phyloP scores from a whole-genome alignment of 2,797 vertebrate genomes.

The Myiotriccus ornatus region DNA sequence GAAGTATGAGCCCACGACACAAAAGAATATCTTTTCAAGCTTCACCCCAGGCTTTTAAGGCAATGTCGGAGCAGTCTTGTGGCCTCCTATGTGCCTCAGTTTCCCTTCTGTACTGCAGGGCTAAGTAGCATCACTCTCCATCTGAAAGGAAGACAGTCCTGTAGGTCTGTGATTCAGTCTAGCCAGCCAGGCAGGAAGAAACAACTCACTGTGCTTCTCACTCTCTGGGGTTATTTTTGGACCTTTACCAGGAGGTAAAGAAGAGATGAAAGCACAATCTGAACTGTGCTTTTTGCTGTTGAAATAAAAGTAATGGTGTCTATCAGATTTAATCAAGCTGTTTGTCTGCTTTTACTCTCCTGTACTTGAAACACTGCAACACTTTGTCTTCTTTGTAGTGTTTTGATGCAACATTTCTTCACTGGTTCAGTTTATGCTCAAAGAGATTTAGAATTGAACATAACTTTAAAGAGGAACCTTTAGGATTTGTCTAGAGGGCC shows the following conservation, averaged over 20 bases:
- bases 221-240: constrained; percentile 26
- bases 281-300: constrained; percentile 13
- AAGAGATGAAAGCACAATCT: constrained; percentile 29
- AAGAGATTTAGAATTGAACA: constrained; percentile 35
- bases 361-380: not conserved
- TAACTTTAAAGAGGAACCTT: constrained; percentile 29
- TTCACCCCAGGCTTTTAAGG: not conserved
- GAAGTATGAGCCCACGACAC: not conserved
- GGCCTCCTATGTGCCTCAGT: not conserved
- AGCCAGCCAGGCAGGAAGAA: not conserved
- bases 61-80: not conserved
- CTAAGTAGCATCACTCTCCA: not conserved
- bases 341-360: constrained; percentile 28
- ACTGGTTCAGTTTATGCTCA: not conserved
- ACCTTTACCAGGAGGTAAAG: not conserved
- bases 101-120: not conserved
- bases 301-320: constrained; percentile 21
- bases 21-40: not conserved
- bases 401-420: not conserved
- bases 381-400: not conserved
- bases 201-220: not conserved
- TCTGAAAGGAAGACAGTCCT: not conserved
- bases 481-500: constrained; percentile 12
- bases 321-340: constrained; percentile 42
- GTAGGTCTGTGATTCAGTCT: not conserved